Percentiles rank a stretch among this genome's conserved stretches.
These are phyloP conservation scores for Phalanger gymnotis DNA, from an alignment of 2,797 vertebrate genomes.

Conservation along the genomic window DNA sequence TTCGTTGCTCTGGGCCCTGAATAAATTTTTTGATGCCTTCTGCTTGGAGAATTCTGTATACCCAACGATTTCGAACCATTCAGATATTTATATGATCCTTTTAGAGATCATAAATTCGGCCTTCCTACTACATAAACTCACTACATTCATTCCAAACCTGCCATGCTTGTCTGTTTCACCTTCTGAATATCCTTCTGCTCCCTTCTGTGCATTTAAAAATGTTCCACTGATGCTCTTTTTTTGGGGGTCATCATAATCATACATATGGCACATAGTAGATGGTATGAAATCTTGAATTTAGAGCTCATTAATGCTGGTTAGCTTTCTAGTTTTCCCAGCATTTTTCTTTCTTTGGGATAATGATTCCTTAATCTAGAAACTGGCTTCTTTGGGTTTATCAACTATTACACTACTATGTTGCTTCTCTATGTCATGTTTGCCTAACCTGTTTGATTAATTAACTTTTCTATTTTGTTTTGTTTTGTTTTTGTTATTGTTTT, in stretches of 20 bases:
- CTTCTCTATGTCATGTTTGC: not conserved
- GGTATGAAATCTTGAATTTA: not conserved
- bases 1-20: too few species aligned
- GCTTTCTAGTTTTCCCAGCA: not conserved
- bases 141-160: not conserved
- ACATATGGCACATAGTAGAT: not conserved
- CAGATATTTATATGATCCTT: too few species aligned
- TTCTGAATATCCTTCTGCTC: not conserved
- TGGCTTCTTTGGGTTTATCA: not conserved
- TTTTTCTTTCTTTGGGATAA: not conserved
- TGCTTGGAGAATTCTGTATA: too few species aligned
- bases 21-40: too few species aligned
- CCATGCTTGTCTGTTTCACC: not conserved
- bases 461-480: not conserved
- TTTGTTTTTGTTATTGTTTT: too few species aligned
- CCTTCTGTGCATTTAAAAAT: not conserved
- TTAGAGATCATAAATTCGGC: too few species aligned
- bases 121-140: too few species aligned
- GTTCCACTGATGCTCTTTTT: not conserved
- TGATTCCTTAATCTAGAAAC: not conserved
- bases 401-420: not conserved
- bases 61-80: too few species aligned
- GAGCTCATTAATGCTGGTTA: not conserved
- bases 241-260: not conserved
- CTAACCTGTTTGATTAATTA: not conserved